Percentiles rank a stretch among this genome's conserved stretches.
These are phyloP conservation scores for Turnix velox DNA, from an alignment of 2,113 vertebrate species.

Conservation along the genomic window DNA sequence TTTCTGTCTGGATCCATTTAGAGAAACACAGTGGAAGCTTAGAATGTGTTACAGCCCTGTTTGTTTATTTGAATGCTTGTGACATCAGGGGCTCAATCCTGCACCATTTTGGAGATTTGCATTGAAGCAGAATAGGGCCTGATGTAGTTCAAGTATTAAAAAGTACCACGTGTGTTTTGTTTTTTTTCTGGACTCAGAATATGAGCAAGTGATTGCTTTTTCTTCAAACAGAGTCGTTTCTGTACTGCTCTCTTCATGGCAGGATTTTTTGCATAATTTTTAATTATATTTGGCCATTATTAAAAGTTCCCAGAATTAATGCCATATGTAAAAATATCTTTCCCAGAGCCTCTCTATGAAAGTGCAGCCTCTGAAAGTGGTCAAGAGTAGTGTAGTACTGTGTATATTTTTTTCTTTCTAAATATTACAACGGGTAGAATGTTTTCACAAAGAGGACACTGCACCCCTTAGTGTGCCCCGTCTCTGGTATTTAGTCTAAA, in stretches of 20 bases:
- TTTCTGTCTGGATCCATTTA: constrained; percentile 17
- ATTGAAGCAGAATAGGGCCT: background rate
- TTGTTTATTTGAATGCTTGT: constrained; percentile 61
- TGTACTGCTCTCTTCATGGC: constrained; percentile 42
- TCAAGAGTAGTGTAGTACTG: background rate
- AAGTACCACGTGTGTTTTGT: background rate
- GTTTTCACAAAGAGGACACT: constrained; percentile 41
- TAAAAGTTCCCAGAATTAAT: constrained; percentile 57
- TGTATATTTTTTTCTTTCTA: constrained; percentile 29
- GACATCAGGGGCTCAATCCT: constrained; percentile 49
- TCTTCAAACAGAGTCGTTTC: constrained; percentile 23
- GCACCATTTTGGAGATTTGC: constrained; percentile 35
- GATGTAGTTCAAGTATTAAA: constrained; percentile 52
- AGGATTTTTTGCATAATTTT: constrained; percentile 56
- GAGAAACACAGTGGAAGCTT: constrained; percentile 51
- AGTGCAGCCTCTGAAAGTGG: background rate
- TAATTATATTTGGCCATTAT: constrained; percentile 48
- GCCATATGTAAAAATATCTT: constrained; percentile 32
- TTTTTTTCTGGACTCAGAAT: constrained; percentile 7
- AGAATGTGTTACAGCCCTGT: constrained; percentile 46
- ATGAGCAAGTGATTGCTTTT: constrained; percentile 49
- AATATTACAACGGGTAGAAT: constrained; percentile 43
- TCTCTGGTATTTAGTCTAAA: constrained; percentile 64
- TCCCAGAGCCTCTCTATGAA: constrained; percentile 5
- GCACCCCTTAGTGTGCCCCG: constrained; percentile 35